phyloP scores from a whole-genome alignment of 2,797 vertebrate species.

The Vireo griseus region DNA sequence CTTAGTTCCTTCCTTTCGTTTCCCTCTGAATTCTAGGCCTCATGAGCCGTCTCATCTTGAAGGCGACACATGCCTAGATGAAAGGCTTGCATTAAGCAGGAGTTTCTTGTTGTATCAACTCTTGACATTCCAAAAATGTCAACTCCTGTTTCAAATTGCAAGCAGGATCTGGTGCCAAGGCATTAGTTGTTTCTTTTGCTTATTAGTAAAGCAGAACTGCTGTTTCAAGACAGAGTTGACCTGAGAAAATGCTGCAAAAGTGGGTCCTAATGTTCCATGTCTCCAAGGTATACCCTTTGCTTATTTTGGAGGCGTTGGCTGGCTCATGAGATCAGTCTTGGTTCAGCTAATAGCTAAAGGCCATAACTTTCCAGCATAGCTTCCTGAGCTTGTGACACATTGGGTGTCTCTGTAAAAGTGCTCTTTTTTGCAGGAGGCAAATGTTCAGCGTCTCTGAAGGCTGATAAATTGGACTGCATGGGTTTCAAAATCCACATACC shows the following conservation, averaged over 20 bases:
- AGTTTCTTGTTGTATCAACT: slow-evolving; percentile 20
- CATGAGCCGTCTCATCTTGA: neutral
- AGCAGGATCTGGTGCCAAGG: slow-evolving; percentile 2
- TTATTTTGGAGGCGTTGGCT: neutral
- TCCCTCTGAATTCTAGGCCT: neutral
- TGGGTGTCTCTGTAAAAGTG: neutral
- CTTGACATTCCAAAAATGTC: slow-evolving; percentile 28
- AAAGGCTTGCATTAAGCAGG: slow-evolving; percentile 31
- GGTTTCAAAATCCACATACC: neutral
- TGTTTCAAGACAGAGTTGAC: neutral
- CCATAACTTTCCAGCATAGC: neutral
- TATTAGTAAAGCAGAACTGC: neutral
- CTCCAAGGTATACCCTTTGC: neutral
- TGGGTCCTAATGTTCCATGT: neutral
- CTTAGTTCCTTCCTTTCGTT: neutral
- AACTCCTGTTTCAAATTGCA: neutral
- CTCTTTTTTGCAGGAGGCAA: neutral
- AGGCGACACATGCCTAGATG: slow-evolving; percentile 8
- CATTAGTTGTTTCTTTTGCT: neutral
- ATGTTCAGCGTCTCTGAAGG: neutral
- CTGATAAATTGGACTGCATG: neutral
- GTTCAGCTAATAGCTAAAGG: neutral
- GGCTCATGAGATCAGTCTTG: neutral
- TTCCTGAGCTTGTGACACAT: neutral
- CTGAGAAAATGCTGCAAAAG: neutral